Conservation (phyloP, 2,113 vertebrate species). For the Pimephales promelas region DNA sequence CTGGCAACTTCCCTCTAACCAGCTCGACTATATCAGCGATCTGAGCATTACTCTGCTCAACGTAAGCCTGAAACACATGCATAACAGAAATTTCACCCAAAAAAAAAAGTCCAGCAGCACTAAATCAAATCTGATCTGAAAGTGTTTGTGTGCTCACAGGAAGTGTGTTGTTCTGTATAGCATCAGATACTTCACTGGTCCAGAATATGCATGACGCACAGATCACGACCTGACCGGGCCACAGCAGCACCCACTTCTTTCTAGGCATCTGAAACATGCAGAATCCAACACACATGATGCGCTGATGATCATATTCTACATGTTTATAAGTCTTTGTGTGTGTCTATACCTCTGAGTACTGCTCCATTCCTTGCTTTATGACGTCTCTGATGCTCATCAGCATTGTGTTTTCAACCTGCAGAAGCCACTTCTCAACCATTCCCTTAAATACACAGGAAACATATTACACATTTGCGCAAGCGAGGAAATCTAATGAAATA, state of each 20-base stretch:
- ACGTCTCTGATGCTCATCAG: constrained; percentile 81
- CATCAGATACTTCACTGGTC: constrained; percentile 88
- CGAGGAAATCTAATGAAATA: neutral
- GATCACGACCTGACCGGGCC: constrained; percentile 93
- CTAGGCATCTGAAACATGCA: constrained; percentile 77
- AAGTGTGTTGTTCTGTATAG: constrained; percentile 78
- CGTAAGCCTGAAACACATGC: constrained; percentile 75
- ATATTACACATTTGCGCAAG: neutral
- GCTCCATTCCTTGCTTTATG: constrained; percentile 77
- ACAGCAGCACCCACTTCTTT: constrained; percentile 88
- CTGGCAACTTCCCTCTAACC: constrained; percentile 86
- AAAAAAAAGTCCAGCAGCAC: neutral
- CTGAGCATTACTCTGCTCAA: constrained; percentile 85
- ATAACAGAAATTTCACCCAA: neutral
- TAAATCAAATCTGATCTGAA: neutral
- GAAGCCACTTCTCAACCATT: constrained; percentile 95
- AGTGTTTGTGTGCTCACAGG: constrained; percentile 71
- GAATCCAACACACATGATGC: constrained; percentile 25
- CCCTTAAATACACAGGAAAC: constrained; percentile 64
- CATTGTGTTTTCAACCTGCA: constrained; percentile 88
- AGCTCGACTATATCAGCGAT: constrained; percentile 88
- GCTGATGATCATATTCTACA: neutral
- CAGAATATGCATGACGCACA: constrained; percentile 92
- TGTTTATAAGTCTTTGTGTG: constrained; percentile 15
- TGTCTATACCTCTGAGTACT: constrained; percentile 79